Conservation (phyloP, 2,113 vertebrate genomes). For the Alethe diademata region DNA sequence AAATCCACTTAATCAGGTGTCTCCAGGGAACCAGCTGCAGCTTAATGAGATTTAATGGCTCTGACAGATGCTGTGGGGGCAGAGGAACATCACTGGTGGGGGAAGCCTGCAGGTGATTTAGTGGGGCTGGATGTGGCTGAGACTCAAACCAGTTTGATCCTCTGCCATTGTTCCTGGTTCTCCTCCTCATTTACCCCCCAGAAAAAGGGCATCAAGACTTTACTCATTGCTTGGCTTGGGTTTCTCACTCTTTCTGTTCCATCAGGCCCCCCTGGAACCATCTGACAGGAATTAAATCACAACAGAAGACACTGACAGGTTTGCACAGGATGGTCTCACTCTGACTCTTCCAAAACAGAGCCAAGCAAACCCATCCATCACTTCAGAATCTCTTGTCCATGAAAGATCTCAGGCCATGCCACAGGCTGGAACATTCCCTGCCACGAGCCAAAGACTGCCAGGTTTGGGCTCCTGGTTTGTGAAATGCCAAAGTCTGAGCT, state of each 20-base stretch:
- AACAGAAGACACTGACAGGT: neutral
- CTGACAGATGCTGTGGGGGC: slow-evolving; percentile 36
- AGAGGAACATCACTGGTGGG: neutral
- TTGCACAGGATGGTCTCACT: neutral
- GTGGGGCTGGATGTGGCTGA: neutral
- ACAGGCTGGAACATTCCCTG: neutral
- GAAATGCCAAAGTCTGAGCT: neutral
- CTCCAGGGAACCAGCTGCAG: neutral
- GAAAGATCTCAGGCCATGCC: neutral
- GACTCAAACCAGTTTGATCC: neutral
- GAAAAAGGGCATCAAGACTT: neutral
- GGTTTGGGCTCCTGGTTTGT: neutral
- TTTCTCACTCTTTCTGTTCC: neutral
- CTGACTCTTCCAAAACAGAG: rapidly evolving
- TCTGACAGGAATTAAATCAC: neutral
- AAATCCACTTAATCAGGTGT: slow-evolving; percentile 19
- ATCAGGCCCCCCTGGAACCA: neutral
- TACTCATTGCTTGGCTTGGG: neutral
- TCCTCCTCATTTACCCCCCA: neutral
- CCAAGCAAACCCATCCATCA: neutral
- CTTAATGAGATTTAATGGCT: slow-evolving; percentile 31
- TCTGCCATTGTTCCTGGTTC: neutral
- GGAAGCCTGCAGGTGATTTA: slow-evolving; percentile 11
- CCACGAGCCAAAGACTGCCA: rapidly evolving
- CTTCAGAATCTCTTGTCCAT: neutral